These are phyloP conservation scores for Syndactyla subalaris DNA, from an alignment of 2,797 vertebrate genomes.

Conservation along the genomic window DNA sequence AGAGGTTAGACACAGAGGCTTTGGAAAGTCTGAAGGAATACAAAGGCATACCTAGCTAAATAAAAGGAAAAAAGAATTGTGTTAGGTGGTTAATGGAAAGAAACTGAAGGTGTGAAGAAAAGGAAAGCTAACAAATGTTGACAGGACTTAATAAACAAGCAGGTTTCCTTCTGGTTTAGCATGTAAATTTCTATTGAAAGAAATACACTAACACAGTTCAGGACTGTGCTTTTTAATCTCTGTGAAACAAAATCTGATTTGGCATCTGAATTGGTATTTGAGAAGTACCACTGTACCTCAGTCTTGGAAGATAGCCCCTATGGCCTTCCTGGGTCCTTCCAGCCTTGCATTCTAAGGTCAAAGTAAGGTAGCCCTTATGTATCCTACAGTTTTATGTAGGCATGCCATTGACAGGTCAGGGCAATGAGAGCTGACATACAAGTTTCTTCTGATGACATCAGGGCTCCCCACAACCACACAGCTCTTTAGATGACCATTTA, in stretches of 20 bases:
- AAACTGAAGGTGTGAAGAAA: conserved; percentile 16
- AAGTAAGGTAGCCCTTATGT: background rate
- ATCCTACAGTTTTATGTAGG: background rate
- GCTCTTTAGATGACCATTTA: background rate
- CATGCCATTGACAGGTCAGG: background rate
- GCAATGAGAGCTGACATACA: background rate
- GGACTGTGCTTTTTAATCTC: background rate
- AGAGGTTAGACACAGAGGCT: background rate
- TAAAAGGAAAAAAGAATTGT: background rate
- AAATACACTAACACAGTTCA: background rate
- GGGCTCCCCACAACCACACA: fast-evolving
- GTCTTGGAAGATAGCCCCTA: background rate
- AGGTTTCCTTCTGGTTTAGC: background rate
- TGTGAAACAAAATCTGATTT: background rate
- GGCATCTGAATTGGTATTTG: background rate
- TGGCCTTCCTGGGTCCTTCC: background rate
- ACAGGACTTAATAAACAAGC: background rate
- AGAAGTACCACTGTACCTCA: background rate
- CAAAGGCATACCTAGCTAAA: conserved; percentile 4
- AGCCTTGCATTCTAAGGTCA: background rate
- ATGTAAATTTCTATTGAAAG: background rate
- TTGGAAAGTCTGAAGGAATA: background rate
- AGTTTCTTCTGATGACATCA: background rate
- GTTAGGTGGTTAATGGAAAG: background rate
- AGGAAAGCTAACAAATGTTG: background rate